Evolutionary conservation across 2,797 vertebrate genomes (phyloP), one percentile per base, ranked within the genome.

Genomic region (Melanotaenia trifasciata): DNA sequence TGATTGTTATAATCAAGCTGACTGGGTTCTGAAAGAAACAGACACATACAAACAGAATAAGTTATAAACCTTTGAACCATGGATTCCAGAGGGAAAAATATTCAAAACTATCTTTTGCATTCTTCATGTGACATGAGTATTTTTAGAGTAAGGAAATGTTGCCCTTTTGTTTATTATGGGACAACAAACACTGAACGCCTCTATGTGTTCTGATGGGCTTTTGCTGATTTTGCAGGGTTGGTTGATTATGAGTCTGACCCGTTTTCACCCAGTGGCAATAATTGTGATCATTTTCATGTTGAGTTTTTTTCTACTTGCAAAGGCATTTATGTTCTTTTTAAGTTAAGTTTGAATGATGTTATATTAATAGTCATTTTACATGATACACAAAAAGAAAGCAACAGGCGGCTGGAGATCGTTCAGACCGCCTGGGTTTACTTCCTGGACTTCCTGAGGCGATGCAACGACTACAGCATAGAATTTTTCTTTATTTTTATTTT

Each of bases 21-120:
- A 1, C 58, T 50, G 59, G 93, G 90, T 68, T 90, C 93, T 95
- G 11, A 90, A 87, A 74, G 18, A 88, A 22, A 88, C 11, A 79
- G 12, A 74, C 24, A 87, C 2, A 47, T 8, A 45, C 10, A 62
- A n/a, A 83, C 1, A 68, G 4, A 82, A 59, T 2, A 74, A 12
- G 40, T 78, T 63, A 73, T 0, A 58, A 33, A 63, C 13, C 36
- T 63, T 4, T 14, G 12, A 47, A 30, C 5, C 3, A 20, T 26
- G 11, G 20, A 30, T 5, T 54, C 3, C 26, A 67, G 33, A 45
- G 5, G 18, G 22, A 12, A 14, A 26, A 9, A 58, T 40, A 20
- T 10, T 43, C 1, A 24, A 28, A 32, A 26, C 22, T 22, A 26
- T 59, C 13, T 54, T 5, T 26, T 28, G 38, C 11, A 56, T 24